Evolutionary conservation across 2,888 invertebrate genomes (phyloP).

Genomic region (Dicranocentrus wangi): DNA sequence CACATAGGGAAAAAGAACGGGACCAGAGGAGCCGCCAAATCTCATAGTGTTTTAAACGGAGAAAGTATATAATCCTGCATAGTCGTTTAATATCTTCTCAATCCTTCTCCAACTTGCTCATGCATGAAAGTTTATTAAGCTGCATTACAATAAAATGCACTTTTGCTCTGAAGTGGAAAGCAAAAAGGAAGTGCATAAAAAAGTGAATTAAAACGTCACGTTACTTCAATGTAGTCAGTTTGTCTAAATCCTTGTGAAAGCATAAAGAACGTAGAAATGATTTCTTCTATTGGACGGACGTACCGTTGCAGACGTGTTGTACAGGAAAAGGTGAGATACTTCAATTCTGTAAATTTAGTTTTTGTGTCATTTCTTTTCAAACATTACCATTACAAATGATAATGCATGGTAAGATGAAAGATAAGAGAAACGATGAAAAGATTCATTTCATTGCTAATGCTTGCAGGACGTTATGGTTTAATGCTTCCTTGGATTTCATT

Average conservation of each 20-base stretch:
- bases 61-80: constrained; percentile 38
- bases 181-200: constrained; percentile 6
- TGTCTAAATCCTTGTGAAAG: background rate
- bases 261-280: too few relatives aligned
- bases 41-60: constrained; percentile 45
- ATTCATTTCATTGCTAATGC: background rate
- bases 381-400: background rate
- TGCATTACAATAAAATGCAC: constrained; percentile 5
- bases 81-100: background rate
- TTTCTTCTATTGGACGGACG: too few relatives aligned
- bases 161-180: background rate
- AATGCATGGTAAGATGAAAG: background rate
- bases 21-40: constrained; percentile 58
- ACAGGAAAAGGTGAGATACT: background rate
- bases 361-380: too few relatives aligned
- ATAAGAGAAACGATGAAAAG: background rate
- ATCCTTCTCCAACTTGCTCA: background rate
- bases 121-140: constrained; percentile 3
- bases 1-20: constrained; percentile 43
- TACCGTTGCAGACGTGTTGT: background rate
- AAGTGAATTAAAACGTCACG: background rate
- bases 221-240: background rate
- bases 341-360: background rate
- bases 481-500: constrained; percentile 16
- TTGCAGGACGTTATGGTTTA: constrained; percentile 15